Base-by-base conservation (phyloP, 2,113 vertebrate species). In the Xyrauchen texanus region DNA sequence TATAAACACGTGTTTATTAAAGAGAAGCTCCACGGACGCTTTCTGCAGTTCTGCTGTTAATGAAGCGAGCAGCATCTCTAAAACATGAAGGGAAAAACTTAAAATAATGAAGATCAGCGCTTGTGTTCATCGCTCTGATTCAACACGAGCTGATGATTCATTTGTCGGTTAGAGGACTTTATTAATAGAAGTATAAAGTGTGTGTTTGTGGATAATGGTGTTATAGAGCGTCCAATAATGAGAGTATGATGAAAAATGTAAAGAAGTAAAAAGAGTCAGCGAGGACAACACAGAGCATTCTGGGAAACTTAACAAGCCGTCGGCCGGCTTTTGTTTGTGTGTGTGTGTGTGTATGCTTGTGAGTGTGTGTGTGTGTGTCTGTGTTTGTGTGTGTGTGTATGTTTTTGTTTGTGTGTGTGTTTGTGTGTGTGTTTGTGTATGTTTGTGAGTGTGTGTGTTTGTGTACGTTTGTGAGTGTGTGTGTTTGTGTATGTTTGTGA, bases 1-100 rank as follows among this genome's bases (percentile, higher is more conserved):
- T 82, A 84, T 76, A 72, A 70, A 84, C 16, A 76, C 66, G 62
- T 68, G 65, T 78, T 83, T 81, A 81, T 88, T 83, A 77, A 72
- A 82, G 73, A 79, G 63, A 53, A 61, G 57, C 70, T 73, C 9
- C 70, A 2, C n/a, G 11, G 16, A 13, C 5, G 4, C 53, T 44
- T 34, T 62, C 15, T 12, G 13, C 4, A 5, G 4, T 49, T 62
- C 7, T 21, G 45, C 44, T 62, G 21, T 63, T 75, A 47, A 73
- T n/a, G 8, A 49, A 55, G 42, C 7, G 7, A 44, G 51, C 15
- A 4, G 6, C 7, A 4, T 61, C n/a, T 60, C 42, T 60, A 44
- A 8, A 16, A 9, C 55, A 72, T 60, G 69, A 71, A 46, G 69
- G 8, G 42, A 46, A 60, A 10, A 8, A 16, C 45, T 49, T 16